phyloP scores from a whole-genome alignment of 2,888 invertebrate genomes.

The Tolmerus cingulatus region DNA sequence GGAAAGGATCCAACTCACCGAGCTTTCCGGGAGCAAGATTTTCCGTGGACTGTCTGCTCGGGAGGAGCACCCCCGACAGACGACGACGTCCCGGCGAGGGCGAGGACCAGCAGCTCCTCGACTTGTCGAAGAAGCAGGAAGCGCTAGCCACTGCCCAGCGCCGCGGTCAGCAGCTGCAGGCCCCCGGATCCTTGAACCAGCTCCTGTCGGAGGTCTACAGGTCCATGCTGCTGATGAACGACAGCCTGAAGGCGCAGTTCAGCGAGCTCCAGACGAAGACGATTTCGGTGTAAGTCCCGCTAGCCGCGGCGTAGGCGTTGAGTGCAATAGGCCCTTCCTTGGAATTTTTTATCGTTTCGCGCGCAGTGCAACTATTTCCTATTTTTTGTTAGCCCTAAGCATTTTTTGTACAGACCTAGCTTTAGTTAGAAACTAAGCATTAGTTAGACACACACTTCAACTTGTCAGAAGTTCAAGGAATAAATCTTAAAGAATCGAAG shows the following conservation, averaged over 20 bases:
- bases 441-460: not conserved
- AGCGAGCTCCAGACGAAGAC: constrained; percentile 59
- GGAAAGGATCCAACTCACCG: not conserved
- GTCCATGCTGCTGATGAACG: constrained; percentile 59
- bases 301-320: not conserved
- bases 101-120: not conserved
- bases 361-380: not conserved
- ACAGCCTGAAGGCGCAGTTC: constrained; percentile 55
- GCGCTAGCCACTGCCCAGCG: not conserved
- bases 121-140: constrained; percentile 28
- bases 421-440: not conserved
- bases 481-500: not conserved
- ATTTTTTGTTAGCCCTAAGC: constrained; percentile 1
- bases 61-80: not conserved
- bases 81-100: not conserved
- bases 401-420: constrained; percentile 20
- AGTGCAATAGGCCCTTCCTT: constrained; percentile 29
- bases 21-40: not conserved
- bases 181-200: not conserved
- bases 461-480: not conserved
- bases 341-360: not conserved
- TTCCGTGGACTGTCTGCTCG: constrained; percentile 26
- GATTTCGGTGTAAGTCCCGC: constrained; percentile 57
- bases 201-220: constrained; percentile 59
- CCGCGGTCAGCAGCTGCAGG: not conserved